A percentile compares a stretch with the other conserved stretches of the same genome.
Conservation (phyloP, 1,140 invertebrate genomes). For the Heliconius congener region DNA sequence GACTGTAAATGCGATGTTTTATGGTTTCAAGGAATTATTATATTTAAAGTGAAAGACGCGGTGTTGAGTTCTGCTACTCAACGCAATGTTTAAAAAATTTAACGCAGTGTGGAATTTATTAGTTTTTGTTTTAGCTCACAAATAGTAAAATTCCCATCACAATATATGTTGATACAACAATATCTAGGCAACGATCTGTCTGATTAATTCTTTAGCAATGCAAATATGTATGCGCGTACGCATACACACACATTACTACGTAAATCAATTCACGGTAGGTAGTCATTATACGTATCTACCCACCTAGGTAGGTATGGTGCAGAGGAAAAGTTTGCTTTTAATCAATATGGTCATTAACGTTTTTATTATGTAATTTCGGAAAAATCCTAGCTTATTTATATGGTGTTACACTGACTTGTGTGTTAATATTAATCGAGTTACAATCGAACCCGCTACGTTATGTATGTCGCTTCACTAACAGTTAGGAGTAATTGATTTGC, state of each 20-base stretch:
- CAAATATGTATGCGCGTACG: neutral
- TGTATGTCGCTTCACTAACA: no score
- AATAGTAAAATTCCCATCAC: neutral
- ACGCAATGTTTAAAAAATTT: no score
- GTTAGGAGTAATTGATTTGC: no score
- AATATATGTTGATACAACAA: neutral
- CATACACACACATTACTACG: neutral
- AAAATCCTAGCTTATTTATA: no score
- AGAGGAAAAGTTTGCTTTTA: neutral
- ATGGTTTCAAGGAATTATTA: no score
- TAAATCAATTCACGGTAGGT: neutral
- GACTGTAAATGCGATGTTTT: neutral
- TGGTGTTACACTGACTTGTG: no score
- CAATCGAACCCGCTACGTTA: no score
- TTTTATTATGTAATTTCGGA: neutral
- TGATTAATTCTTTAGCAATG: conserved; percentile 10
- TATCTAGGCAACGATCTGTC: conserved; percentile 1
- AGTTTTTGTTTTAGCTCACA: neutral
- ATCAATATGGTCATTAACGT: neutral
- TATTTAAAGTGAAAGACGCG: no score
- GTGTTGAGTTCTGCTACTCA: no score
- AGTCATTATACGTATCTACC: neutral
- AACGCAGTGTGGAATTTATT: no score
- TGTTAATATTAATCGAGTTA: no score
- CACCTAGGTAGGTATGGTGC: neutral